phyloP scores from a whole-genome alignment of 2,113 vertebrate genomes.

The Callorhinus ursinus region DNA sequence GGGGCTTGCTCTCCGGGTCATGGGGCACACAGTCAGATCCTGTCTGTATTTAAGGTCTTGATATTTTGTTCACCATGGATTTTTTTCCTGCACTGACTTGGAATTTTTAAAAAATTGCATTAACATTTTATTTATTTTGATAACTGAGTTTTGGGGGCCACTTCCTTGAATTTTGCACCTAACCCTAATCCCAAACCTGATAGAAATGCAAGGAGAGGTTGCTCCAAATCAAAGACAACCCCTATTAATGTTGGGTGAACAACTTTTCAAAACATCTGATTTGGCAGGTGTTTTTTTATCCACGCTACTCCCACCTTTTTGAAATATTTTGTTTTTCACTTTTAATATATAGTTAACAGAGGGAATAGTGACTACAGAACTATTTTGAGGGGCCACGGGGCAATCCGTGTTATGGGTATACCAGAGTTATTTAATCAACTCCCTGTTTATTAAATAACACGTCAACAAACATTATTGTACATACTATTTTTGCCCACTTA shows the following conservation, averaged over 20 bases:
- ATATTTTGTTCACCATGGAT: background rate
- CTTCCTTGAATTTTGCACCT: background rate
- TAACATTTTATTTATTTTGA: background rate
- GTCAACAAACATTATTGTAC: background rate
- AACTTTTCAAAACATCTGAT: background rate
- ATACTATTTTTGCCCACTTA: background rate
- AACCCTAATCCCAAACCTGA: background rate
- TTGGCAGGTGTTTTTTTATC: background rate
- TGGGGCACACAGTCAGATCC: background rate
- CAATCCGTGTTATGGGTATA: background rate
- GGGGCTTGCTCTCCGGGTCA: background rate
- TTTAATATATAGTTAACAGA: background rate
- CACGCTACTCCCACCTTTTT: background rate
- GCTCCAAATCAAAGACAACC: background rate
- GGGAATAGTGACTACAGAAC: background rate
- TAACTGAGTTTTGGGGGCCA: background rate
- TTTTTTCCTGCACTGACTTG: background rate
- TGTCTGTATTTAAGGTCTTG: background rate
- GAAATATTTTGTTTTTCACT: background rate
- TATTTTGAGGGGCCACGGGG: background rate
- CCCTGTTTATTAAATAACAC: background rate
- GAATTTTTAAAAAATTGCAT: background rate
- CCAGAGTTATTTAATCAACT: background rate
- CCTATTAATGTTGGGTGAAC: background rate
- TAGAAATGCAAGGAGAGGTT: background rate